Conservation (phyloP, 2,113 vertebrate species). For the Taurulus bubalis region DNA sequence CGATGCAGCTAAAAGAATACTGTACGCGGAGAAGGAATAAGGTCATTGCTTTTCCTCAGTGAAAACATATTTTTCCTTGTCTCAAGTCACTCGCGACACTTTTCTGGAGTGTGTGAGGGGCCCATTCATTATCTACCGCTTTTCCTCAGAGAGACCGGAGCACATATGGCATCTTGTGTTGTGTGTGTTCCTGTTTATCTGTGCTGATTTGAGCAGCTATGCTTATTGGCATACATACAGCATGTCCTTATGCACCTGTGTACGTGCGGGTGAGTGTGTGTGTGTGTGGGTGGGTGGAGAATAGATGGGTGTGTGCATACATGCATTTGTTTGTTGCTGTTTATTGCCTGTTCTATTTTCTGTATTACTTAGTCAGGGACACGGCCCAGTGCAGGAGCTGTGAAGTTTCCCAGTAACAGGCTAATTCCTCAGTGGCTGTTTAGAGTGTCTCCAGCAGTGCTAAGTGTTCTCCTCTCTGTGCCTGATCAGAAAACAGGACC, state of each 20-base stretch:
- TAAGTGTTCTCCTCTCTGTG: constrained; percentile 79
- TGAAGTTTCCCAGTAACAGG: constrained; percentile 76
- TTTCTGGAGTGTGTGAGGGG: constrained; percentile 62
- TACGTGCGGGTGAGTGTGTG: background rate
- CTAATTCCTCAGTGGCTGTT: constrained; percentile 82
- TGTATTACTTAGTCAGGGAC: constrained; percentile 67
- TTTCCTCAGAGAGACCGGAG: constrained; percentile 51
- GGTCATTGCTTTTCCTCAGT: constrained; percentile 76
- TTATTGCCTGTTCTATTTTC: constrained; percentile 73
- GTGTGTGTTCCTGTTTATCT: constrained; percentile 51
- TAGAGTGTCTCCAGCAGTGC: constrained; percentile 79
- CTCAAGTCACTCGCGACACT: constrained; percentile 68
- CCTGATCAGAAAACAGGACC: constrained; percentile 82
- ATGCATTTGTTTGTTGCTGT: constrained; percentile 63
- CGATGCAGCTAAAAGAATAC: constrained; percentile 62
- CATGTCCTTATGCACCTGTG: constrained; percentile 43
- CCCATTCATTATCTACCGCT: constrained; percentile 71
- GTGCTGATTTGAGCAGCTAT: constrained; percentile 23
- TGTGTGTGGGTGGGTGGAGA: constrained; percentile 6
- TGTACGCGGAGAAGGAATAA: constrained; percentile 74
- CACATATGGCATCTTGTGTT: constrained; percentile 55
- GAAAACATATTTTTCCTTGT: constrained; percentile 75
- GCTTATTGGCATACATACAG: constrained; percentile 49
- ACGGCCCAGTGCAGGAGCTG: constrained; percentile 67
- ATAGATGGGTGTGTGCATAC: constrained; percentile 19